phyloP scores from a whole-genome alignment of 2,888 invertebrate species.

The Zygothrica quintamaculata region DNA sequence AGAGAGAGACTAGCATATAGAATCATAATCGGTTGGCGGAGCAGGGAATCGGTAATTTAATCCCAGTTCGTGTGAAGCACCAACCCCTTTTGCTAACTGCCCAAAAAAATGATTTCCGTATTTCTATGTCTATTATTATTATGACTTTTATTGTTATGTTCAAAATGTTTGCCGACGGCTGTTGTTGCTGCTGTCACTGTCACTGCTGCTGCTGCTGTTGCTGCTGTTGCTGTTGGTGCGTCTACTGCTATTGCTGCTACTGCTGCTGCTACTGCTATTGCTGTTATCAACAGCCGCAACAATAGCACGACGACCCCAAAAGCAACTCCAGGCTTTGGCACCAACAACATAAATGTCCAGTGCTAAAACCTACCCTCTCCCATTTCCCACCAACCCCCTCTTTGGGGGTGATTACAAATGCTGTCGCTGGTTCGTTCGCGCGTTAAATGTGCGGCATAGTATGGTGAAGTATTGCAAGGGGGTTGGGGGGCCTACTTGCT shows the following conservation, averaged over 20 bases:
- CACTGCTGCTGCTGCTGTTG: slow-evolving; percentile 23
- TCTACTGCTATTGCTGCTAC: slow-evolving; percentile 11
- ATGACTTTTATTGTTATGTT: slow-evolving; percentile 80
- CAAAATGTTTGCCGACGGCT: slow-evolving; percentile 30
- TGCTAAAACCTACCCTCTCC: slow-evolving; percentile 36
- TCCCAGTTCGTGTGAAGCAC: slow-evolving; percentile 64
- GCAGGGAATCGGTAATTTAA: slow-evolving; percentile 4
- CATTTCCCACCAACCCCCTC: too few relatives aligned
- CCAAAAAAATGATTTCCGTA: slow-evolving; percentile 73
- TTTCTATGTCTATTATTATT: slow-evolving; percentile 75
- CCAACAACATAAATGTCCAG: slow-evolving; percentile 36
- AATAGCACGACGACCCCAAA: slow-evolving; percentile 48
- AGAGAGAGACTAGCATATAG: too few relatives aligned
- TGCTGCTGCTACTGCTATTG: slow-evolving; percentile 28
- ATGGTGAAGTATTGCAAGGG: slow-evolving; percentile 10
- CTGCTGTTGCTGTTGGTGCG: slow-evolving; percentile 23
- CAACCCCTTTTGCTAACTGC: slow-evolving; percentile 37
- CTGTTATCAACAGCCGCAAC: slow-evolving; percentile 60
- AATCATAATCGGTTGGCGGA: too few relatives aligned
- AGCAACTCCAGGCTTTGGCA: slow-evolving; percentile 52
- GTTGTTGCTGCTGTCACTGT: slow-evolving; percentile 19
- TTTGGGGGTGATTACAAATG: not conserved
- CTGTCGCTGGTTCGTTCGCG: slow-evolving; percentile 63
- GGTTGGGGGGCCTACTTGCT: slow-evolving; percentile 9
- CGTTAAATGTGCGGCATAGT: slow-evolving; percentile 62